Evolutionary conservation across 2,888 invertebrate genomes (phyloP).

Genomic region (Portevinia maculata): DNA sequence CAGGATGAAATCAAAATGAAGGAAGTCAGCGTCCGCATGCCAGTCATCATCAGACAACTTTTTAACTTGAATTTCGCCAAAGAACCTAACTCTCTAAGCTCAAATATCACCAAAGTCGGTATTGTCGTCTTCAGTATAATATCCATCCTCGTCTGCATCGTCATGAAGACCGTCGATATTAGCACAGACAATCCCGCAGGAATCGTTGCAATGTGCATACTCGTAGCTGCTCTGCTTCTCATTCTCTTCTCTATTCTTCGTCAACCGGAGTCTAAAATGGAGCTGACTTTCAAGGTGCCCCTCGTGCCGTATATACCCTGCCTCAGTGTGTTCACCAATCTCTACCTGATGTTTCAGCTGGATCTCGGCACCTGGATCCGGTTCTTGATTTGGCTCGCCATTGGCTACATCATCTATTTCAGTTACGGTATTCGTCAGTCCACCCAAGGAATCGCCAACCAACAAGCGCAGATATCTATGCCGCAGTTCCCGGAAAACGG

Average conservation of each 20-base stretch:
- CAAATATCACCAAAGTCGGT: constrained; percentile 86
- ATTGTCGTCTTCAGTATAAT: constrained; percentile 85
- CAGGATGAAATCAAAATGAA: constrained; percentile 80
- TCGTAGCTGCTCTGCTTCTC: constrained; percentile 84
- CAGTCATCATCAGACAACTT: constrained; percentile 84
- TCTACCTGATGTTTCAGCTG: constrained; percentile 95
- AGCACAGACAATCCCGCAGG: constrained; percentile 78
- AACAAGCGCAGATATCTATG: neutral
- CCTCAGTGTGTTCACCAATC: constrained; percentile 92
- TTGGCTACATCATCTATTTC: constrained; percentile 95
- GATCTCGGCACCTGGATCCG: constrained; percentile 94
- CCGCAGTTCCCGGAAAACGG: constrained; percentile 32
- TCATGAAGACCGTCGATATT: constrained; percentile 76
- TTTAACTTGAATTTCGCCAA: constrained; percentile 89
- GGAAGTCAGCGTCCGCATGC: constrained; percentile 78
- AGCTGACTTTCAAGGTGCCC: constrained; percentile 91
- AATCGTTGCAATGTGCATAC: constrained; percentile 82
- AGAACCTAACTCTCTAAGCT: constrained; percentile 86
- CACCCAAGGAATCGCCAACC: constrained; percentile 83
- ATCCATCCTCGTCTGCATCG: constrained; percentile 78
- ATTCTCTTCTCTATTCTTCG: constrained; percentile 86
- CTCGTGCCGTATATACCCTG: constrained; percentile 93
- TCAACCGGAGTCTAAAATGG: constrained; percentile 86
- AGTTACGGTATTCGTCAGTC: constrained; percentile 92
- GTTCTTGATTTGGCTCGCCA: constrained; percentile 91